phyloP scores from a whole-genome alignment of 2,797 vertebrate genomes.

The Myotis myotis region DNA sequence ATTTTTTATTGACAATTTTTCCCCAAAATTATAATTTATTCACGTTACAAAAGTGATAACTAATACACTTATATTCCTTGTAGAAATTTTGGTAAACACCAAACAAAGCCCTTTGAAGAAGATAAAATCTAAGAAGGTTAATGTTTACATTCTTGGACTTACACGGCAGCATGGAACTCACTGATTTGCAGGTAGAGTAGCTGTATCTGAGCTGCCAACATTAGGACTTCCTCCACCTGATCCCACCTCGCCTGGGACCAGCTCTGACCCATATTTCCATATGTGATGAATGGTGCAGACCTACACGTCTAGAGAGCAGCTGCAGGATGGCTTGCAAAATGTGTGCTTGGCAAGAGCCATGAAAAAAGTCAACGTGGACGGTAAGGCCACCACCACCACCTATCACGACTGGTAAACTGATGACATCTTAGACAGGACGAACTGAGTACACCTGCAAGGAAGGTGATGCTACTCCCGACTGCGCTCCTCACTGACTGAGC shows the following conservation, averaged over 20 bases:
- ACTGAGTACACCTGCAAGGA: rapidly evolving
- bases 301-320: not conserved
- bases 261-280: conserved; percentile 13
- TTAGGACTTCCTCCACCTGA: not conserved
- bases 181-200: conserved; percentile 71
- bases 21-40: not conserved
- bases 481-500: not conserved
- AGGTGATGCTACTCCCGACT: not conserved
- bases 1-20: not conserved
- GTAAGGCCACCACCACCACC: too few species aligned
- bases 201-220: conserved; percentile 19
- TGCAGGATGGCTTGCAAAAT: too few species aligned
- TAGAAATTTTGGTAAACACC: not conserved
- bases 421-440: not conserved
- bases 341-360: not conserved
- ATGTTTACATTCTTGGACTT: conserved; percentile 17
- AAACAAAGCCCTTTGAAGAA: not conserved
- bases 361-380: not conserved
- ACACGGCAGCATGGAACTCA: not conserved
- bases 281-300: not conserved
- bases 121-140: conserved; percentile 55
- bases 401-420: not conserved
- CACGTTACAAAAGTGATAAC: not conserved
- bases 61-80: not conserved
- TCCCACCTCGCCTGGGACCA: conserved; percentile 44